Conservation (phyloP, 1,140 invertebrate species). For the Drosophila erecta region DNA sequence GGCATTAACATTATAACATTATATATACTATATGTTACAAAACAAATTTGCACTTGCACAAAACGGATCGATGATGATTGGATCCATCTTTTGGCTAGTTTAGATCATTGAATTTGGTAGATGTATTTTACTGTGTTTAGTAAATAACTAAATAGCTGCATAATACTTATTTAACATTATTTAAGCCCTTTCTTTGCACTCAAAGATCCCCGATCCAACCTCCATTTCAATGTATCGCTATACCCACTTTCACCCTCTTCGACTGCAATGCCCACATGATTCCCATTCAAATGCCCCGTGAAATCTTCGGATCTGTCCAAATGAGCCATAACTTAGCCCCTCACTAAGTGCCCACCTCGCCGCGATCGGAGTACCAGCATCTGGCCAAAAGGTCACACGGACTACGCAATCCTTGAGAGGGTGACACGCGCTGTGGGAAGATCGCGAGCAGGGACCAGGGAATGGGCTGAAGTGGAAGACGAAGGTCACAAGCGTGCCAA, state of each 20-base stretch:
- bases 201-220: not conserved
- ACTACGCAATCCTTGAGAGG: slow-evolving; percentile 30
- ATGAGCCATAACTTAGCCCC: slow-evolving; percentile 39
- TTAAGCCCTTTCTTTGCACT: too few relatives aligned
- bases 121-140: too few relatives aligned
- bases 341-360: slow-evolving; percentile 30
- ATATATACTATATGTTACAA: too few relatives aligned
- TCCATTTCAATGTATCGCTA: not conserved
- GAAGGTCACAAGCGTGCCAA: slow-evolving; percentile 55
- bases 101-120: too few relatives aligned
- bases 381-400: slow-evolving; percentile 73
- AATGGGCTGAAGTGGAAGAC: slow-evolving; percentile 14
- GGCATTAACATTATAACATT: too few relatives aligned
- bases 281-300: slow-evolving; percentile 30
- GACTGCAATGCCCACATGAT: slow-evolving; percentile 38
- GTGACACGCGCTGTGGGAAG: slow-evolving; percentile 65
- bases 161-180: too few relatives aligned
- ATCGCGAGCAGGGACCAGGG: not conserved
- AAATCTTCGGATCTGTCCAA: slow-evolving; percentile 56
- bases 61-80: too few relatives aligned
- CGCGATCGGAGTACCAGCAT: slow-evolving; percentile 67
- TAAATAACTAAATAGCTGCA: not conserved
- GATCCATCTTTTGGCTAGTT: too few relatives aligned
- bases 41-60: too few relatives aligned
- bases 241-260: slow-evolving; percentile 13